Evolutionary conservation across 1,140 invertebrate species (phyloP), one percentile per base, ranked within the genome.

Genomic region (Zophobas atratus): DNA sequence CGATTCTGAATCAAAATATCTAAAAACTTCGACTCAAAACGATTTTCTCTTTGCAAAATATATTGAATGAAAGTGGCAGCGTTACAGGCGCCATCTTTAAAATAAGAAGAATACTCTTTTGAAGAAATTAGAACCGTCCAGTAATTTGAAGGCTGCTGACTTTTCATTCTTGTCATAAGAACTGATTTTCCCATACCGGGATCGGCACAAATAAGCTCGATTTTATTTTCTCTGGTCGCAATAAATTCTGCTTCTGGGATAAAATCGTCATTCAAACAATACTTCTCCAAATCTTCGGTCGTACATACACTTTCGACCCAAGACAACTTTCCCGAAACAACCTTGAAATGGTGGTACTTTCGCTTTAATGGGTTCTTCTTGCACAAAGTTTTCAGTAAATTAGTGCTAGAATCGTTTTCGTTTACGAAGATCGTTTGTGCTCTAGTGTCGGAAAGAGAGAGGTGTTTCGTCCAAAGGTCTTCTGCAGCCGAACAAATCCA

Each of bases 181-280:
- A 67, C 39, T 1, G 60, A 41, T 32, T 67, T 67, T 41, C 60
- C 60, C 60, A 67, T 67, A n/a, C 60, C 60, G 33, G 60, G 6
- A 20, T 67, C 39, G 1, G 6, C 39, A 43, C 60, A 67, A 2
- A 67, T 36, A 2, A 51, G 6, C 4, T 51, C 6, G 38, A 67
- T 33, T n/a, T 67, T 67, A 43, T 20, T 41, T 2, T 41, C 36
- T 6, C n/a, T 63, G 39, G 34, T 43, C 20, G 20, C n/a, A 46
- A 1, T 41, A 41, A 67, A 43, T 43, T 67, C 39, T 33, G 8
- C 4, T 43, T 67, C 60, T 5, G 1, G 8, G 3, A 51, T 51
- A 6, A 67, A 67, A 43, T 8, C 3, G 2, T 67, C 20, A 5
- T 43, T 32, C 3, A 67, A 1, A 32, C 39, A 39, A 43, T 41